Evolutionary conservation across 2,888 invertebrate genomes (phyloP).

Genomic region (Gymnosoma rotundatum): DNA sequence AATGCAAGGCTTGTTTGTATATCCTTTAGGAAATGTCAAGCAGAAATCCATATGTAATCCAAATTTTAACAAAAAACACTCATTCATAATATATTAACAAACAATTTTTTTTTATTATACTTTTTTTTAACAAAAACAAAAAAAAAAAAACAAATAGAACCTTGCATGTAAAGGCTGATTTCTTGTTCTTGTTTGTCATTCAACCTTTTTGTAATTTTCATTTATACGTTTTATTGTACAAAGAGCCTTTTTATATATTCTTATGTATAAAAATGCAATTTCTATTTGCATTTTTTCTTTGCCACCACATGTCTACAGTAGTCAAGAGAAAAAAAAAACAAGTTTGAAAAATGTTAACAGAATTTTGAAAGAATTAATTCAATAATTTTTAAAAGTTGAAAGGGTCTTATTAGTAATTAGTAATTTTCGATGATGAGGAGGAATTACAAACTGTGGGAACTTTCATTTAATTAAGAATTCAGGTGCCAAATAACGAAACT

Average conservation of each 20-base stretch:
- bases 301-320: slow-evolving; percentile 18
- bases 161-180: slow-evolving; percentile 55
- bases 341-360: slow-evolving; percentile 9
- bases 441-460: too few species aligned
- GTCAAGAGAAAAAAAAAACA: not conserved
- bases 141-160: slow-evolving; percentile 12
- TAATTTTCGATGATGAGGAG: too few species aligned
- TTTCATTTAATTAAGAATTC: too few species aligned
- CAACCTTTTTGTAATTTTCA: slow-evolving; percentile 3
- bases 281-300: slow-evolving; percentile 56
- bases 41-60: too few species aligned
- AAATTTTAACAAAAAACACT: too few species aligned
- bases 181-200: slow-evolving; percentile 27
- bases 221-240: slow-evolving; percentile 17
- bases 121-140: too few species aligned
- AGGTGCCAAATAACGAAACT: too few species aligned
- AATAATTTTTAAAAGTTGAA: not conserved
- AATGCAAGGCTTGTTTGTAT: too few species aligned
- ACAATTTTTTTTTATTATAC: too few species aligned
- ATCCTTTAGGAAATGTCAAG: too few species aligned
- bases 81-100: too few species aligned
- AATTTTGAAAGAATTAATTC: slow-evolving; percentile 28
- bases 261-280: slow-evolving; percentile 30
- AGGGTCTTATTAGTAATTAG: too few species aligned
- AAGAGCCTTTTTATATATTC: slow-evolving; percentile 8